phyloP scores from a whole-genome alignment of 2,888 invertebrate species.

The Amblyjoppa fuscipennis region DNA sequence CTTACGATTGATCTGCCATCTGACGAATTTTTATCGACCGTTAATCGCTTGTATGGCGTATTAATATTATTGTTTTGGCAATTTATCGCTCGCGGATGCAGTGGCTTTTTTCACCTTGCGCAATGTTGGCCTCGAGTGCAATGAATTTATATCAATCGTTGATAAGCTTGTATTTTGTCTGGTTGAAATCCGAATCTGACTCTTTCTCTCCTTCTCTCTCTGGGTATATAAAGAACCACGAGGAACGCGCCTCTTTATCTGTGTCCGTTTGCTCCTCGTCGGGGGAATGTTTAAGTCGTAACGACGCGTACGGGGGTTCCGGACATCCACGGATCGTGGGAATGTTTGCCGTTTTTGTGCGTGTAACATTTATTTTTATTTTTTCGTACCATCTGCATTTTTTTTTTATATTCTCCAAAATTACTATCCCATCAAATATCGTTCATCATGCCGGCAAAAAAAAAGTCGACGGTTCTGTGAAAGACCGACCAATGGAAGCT shows the following conservation, averaged over 20 bases:
- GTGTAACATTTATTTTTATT: constrained; percentile 15
- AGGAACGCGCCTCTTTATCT: constrained; percentile 65
- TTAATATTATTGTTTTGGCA: constrained; percentile 6
- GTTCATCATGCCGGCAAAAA: constrained; percentile 13
- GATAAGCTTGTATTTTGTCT: constrained; percentile 68
- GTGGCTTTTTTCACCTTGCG: constrained; percentile 27
- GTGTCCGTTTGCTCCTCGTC: constrained; percentile 62
- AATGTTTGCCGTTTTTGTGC: constrained; percentile 49
- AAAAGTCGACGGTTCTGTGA: constrained; percentile 42
- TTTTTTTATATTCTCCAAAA: background rate
- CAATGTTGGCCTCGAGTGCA: constrained; percentile 51
- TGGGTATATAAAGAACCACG: constrained; percentile 24
- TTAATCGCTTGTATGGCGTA: constrained; percentile 42
- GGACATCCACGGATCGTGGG: constrained; percentile 66
- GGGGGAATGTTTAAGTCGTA: constrained; percentile 63
- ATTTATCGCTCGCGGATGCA: constrained; percentile 56
- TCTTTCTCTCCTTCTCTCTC: background rate
- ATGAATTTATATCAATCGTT: constrained; percentile 63
- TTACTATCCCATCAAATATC: constrained; percentile 32
- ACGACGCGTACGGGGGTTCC: constrained; percentile 56
- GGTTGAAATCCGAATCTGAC: constrained; percentile 61
- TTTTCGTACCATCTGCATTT: background rate
- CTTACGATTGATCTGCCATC: background rate
- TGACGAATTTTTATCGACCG: constrained; percentile 18
- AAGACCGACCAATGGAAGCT: constrained; percentile 55